A percentile compares a stretch with the other conserved stretches of the same genome.
Conservation (phyloP, 2,797 vertebrate genomes). For the Sebastes flavidus region DNA sequence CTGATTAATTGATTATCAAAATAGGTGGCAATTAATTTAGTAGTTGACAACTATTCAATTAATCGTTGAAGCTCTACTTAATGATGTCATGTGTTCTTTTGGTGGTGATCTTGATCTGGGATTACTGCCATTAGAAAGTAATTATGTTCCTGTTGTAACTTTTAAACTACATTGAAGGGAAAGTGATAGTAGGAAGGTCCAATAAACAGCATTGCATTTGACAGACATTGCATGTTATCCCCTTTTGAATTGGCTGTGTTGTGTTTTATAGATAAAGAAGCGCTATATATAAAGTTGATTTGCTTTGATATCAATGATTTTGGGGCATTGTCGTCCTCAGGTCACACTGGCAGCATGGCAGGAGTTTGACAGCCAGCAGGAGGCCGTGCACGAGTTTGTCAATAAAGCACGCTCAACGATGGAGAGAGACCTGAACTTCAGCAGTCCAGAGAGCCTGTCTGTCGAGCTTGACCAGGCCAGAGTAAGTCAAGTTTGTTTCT, state of each 20-base stretch:
- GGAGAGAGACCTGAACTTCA: conserved; percentile 92
- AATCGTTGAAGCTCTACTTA: background rate
- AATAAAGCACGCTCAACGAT: conserved; percentile 87
- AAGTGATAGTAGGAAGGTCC: background rate
- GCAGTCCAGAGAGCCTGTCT: conserved; percentile 92
- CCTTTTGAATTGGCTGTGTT: background rate
- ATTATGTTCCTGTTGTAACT: background rate
- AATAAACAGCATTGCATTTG: background rate
- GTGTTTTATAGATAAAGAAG: background rate
- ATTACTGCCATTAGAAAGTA: background rate
- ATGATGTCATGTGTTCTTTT: background rate
- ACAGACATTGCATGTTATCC: background rate
- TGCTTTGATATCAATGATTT: background rate
- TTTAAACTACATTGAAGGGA: background rate
- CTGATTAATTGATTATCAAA: too few relatives aligned
- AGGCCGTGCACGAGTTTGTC: conserved; percentile 89
- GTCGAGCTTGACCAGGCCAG: conserved; percentile 91
- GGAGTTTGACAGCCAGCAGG: conserved; percentile 93
- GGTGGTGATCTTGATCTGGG: background rate
- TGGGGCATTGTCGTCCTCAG: conserved; percentile 66
- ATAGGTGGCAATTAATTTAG: too few relatives aligned
- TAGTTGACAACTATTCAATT: too few relatives aligned
- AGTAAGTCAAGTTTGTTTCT: conserved; percentile 70
- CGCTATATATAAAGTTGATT: background rate
- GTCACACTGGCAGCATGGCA: conserved; percentile 94